A percentile compares a stretch with the other conserved stretches of the same genome.
Conservation (phyloP, 92 coral and sea anemone species). For the Montipora capitata region DNA sequence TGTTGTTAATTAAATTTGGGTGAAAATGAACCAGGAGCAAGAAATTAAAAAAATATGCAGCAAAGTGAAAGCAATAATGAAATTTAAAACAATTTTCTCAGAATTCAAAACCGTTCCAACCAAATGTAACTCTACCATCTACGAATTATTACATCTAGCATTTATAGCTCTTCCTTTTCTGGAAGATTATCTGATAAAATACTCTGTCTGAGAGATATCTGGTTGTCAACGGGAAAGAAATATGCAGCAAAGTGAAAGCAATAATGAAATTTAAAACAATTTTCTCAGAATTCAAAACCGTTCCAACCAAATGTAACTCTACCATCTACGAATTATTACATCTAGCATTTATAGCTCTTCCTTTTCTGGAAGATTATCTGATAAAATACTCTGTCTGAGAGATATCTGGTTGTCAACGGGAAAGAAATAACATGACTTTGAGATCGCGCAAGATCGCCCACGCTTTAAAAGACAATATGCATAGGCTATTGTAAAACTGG, state of each 20-base stretch:
- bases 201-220: background rate
- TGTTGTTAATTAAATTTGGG: background rate
- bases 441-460: slow-evolving; percentile 26
- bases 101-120: too few species aligned
- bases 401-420: background rate
- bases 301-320: too few species aligned
- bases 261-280: slow-evolving; percentile 3
- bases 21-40: background rate
- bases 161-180: background rate
- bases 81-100: slow-evolving; percentile 3
- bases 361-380: background rate
- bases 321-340: background rate
- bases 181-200: background rate
- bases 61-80: slow-evolving; percentile 12
- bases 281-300: background rate
- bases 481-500: background rate
- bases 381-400: background rate
- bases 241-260: slow-evolving; percentile 8
- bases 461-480: slow-evolving; percentile 23
- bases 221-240: slow-evolving; percentile 1
- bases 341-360: background rate
- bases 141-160: background rate
- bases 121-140: background rate
- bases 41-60: slow-evolving; percentile 1
- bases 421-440: slow-evolving; percentile 11